These are phyloP conservation scores for Peromyscus nudipes DNA, from an alignment of 2,797 vertebrate genomes.

Conservation along the genomic window DNA sequence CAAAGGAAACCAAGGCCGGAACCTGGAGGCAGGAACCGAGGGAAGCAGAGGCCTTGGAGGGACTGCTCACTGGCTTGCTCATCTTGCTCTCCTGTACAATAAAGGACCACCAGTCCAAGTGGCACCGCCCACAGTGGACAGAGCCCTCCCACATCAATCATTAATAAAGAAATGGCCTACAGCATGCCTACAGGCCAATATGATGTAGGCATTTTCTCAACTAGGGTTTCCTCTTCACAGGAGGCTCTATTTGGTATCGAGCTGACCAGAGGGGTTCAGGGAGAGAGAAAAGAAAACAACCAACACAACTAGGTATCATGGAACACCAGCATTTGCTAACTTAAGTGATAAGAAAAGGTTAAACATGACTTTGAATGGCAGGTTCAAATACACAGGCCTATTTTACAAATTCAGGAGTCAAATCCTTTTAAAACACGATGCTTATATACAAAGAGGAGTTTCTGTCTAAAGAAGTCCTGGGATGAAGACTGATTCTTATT, in stretches of 20 bases:
- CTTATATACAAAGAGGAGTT: neutral
- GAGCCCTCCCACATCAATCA: neutral
- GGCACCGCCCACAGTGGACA: neutral
- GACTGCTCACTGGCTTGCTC: neutral
- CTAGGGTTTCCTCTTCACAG: neutral
- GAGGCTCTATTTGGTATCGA: neutral
- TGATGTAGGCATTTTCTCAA: neutral
- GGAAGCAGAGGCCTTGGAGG: neutral
- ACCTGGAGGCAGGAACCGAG: neutral
- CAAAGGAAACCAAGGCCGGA: neutral
- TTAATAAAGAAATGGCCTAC: neutral
- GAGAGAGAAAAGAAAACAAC: neutral
- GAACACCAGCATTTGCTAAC: conserved; percentile 27
- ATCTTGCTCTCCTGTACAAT: neutral
- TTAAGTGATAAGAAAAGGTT: conserved; percentile 54
- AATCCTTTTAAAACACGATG: conserved; percentile 29
- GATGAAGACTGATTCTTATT: neutral
- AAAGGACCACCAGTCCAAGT: neutral
- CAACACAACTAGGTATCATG: neutral
- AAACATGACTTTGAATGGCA: conserved; percentile 37
- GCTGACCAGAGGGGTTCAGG: neutral
- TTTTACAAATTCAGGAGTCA: conserved; percentile 60
- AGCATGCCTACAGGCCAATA: neutral
- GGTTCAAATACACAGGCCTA: conserved; percentile 39
- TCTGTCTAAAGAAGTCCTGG: neutral